Percentiles rank a stretch among this genome's conserved stretches.
Conservation (phyloP, 2,888 invertebrate species). For the Morpho achilles region DNA sequence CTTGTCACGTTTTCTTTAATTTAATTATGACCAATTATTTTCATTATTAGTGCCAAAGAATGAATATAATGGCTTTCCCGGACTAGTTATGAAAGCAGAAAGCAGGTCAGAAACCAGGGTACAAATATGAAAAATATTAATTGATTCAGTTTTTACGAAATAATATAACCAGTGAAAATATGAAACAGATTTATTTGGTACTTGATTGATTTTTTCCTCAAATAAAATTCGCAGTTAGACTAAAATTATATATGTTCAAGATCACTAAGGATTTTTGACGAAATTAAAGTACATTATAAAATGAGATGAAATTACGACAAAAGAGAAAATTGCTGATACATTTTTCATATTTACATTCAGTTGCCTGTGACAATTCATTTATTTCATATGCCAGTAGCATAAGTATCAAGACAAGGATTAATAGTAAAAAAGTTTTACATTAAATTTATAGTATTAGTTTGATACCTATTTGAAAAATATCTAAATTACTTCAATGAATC, state of each 20-base stretch:
- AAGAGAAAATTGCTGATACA: not conserved
- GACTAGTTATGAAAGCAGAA: constrained; percentile 1
- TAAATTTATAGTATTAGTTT: too few relatives aligned
- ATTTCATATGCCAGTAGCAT: too few relatives aligned
- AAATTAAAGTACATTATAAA: not conserved
- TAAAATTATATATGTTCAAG: too few relatives aligned
- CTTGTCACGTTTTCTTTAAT: too few relatives aligned
- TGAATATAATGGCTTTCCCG: not conserved
- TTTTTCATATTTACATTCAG: too few relatives aligned
- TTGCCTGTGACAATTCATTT: too few relatives aligned
- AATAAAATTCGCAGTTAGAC: too few relatives aligned
- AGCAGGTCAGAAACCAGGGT: constrained; percentile 13
- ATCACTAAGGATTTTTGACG: not conserved
- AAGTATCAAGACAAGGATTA: too few relatives aligned
- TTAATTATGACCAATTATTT: too few relatives aligned
- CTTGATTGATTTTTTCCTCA: too few relatives aligned
- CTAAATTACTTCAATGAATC: not conserved
- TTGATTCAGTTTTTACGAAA: constrained; percentile 19
- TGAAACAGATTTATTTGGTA: too few relatives aligned
- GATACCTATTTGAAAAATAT: not conserved
- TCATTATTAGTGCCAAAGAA: not conserved
- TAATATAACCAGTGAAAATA: constrained; percentile 12
- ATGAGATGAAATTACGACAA: not conserved
- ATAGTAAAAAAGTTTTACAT: too few relatives aligned
- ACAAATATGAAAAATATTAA: constrained; percentile 12